Evolutionary conservation across 2,888 invertebrate genomes (phyloP).

Genomic region (Esperia sulphurella): DNA sequence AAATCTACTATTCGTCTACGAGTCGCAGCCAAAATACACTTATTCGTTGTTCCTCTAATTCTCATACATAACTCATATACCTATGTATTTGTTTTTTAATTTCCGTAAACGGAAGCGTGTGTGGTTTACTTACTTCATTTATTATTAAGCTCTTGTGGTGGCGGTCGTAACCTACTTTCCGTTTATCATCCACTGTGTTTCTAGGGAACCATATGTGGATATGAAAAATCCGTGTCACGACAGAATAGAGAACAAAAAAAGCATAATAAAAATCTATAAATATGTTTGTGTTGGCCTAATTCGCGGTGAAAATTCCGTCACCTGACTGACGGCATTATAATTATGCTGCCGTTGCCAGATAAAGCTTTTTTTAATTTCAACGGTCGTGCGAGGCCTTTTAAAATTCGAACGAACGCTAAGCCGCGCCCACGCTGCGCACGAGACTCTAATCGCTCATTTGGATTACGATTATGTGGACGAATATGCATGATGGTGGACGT

Average conservation of each 20-base stretch:
- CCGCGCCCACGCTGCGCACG: constrained; percentile 59
- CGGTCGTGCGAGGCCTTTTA: constrained; percentile 14
- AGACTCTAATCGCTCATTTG: constrained; percentile 66
- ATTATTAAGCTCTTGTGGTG: neutral
- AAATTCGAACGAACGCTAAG: constrained; percentile 46
- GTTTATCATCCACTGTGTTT: constrained; percentile 1
- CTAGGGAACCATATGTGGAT: neutral
- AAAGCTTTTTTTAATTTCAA: constrained; percentile 37
- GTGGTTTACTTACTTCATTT: neutral
- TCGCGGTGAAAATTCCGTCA: constrained; percentile 45
- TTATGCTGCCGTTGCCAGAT: constrained; percentile 52
- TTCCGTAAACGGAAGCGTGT: constrained; percentile 3
- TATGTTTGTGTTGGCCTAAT: constrained; percentile 29
- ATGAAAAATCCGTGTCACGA: neutral
- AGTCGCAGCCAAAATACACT: too few species aligned
- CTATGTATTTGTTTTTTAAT: too few species aligned
- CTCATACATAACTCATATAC: too few species aligned
- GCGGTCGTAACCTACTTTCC: neutral
- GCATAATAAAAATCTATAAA: constrained; percentile 13
- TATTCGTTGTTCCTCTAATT: too few species aligned
- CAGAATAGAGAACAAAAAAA: constrained; percentile 1
- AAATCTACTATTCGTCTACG: too few species aligned
- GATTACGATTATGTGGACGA: constrained; percentile 64
- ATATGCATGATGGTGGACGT: constrained; percentile 57
- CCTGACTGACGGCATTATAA: constrained; percentile 60